Conservation (phyloP, 2,113 vertebrate species). For the Catagonus wagneri region DNA sequence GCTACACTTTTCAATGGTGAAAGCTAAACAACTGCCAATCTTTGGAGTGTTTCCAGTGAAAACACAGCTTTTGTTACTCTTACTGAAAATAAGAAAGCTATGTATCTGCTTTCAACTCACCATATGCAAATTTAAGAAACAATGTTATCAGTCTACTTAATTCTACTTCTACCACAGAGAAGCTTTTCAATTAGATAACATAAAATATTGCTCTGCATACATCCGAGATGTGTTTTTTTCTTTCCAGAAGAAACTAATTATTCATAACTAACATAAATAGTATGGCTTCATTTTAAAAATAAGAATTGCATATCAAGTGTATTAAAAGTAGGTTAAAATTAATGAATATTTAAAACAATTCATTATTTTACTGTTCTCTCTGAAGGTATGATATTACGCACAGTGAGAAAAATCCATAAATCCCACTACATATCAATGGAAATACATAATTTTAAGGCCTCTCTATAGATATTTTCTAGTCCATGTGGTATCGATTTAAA, state of each 20-base stretch:
- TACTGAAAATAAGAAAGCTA: background rate
- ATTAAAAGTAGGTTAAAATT: constrained; percentile 40
- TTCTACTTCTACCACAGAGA: background rate
- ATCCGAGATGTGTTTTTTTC: background rate
- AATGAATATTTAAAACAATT: constrained; percentile 11
- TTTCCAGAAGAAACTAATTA: constrained; percentile 46
- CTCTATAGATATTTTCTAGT: background rate
- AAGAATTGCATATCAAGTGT: background rate
- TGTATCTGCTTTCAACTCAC: constrained; percentile 36
- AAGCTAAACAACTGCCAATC: constrained; percentile 15
- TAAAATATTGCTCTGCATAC: background rate
- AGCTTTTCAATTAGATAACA: constrained; percentile 26
- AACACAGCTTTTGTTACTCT: constrained; percentile 1
- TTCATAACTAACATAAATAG: constrained; percentile 44
- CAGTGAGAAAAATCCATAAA: constrained; percentile 30
- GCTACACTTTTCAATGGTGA: constrained; percentile 30
- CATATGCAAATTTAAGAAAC: constrained; percentile 12
- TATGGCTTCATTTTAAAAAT: constrained; percentile 43
- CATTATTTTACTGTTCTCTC: constrained; percentile 50
- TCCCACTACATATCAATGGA: background rate
- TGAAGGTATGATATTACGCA: background rate
- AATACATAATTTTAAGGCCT: constrained; percentile 1
- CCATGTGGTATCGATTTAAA: background rate
- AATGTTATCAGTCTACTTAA: constrained; percentile 28
- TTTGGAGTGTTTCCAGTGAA: background rate